Conservation (phyloP, 2,888 invertebrate species). For the Amitus sp. region DNA sequence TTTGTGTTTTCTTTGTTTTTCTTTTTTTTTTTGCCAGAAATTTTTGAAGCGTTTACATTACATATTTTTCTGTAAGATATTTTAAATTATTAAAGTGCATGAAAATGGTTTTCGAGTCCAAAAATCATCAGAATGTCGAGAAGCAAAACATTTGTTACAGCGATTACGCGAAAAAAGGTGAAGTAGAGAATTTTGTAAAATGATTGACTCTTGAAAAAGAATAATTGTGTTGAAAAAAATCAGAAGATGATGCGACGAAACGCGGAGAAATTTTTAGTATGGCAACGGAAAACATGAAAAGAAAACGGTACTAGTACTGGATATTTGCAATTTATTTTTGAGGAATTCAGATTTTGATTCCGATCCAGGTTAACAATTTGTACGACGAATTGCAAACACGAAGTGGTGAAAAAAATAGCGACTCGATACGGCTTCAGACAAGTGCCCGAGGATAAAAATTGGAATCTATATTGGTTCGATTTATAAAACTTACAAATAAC, state of each 20-base stretch:
- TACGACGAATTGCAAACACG: slow-evolving; percentile 78
- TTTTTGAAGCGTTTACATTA: slow-evolving; percentile 6
- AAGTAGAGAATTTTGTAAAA: background rate
- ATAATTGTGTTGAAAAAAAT: background rate
- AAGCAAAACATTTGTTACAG: no score
- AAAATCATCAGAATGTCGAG: no score
- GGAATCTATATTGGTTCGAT: slow-evolving; percentile 94
- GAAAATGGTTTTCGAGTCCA: no score
- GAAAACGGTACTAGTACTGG: background rate
- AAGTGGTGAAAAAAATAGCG: slow-evolving; percentile 77
- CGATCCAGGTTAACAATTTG: slow-evolving; percentile 74
- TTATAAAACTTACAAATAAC: no score
- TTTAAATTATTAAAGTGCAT: no score
- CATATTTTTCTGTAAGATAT: background rate
- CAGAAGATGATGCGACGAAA: background rate
- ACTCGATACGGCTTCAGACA: slow-evolving; percentile 79
- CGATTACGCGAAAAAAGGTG: background rate
- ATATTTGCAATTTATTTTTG: background rate
- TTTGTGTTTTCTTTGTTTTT: no score
- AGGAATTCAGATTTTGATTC: no score
- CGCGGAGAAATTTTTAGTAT: background rate
- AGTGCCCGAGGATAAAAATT: slow-evolving; percentile 82
- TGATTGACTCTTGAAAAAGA: background rate
- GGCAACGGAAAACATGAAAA: background rate
- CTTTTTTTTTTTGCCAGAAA: background rate